Conservation (phyloP, 1,140 invertebrate species). For the Melitaea cinxia region DNA sequence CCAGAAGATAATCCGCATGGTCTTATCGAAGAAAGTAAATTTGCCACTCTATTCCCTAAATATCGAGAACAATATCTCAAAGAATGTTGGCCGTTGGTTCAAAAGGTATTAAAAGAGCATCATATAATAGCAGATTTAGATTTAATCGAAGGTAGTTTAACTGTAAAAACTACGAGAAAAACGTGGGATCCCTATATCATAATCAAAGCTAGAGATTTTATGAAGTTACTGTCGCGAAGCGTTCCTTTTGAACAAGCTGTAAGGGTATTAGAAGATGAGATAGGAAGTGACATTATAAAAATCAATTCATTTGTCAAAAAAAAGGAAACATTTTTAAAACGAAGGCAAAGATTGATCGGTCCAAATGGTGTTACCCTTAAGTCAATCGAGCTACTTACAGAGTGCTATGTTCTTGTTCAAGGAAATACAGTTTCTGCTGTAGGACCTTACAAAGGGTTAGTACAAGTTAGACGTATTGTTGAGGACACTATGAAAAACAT, state of each 20-base stretch:
- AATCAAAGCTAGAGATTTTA: conserved; percentile 97
- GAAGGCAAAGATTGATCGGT: conserved; percentile 96
- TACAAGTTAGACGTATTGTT: conserved; percentile 95
- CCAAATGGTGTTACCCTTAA: conserved; percentile 98
- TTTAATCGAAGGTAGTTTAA: conserved; percentile 97
- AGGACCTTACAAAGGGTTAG: conserved; percentile 96
- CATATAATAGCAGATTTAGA: conserved; percentile 95
- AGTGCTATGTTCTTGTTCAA: conserved; percentile 98
- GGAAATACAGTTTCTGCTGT: conserved; percentile 98
- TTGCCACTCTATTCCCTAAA: conserved; percentile 88
- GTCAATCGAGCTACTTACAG: conserved; percentile 98
- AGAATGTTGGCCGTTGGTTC: conserved; percentile 97
- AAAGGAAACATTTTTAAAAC: conserved; percentile 97
- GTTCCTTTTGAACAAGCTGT: conserved; percentile 98
- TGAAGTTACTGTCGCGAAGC: conserved; percentile 96
- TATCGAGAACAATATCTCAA: conserved; percentile 98
- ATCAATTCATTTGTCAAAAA: conserved; percentile 95
- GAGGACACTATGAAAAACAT: conserved; percentile 99
- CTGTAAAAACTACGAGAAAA: conserved; percentile 96
- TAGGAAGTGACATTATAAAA: conserved; percentile 98
- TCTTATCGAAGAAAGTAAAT: conserved; percentile 85
- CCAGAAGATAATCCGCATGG: conserved; percentile 95
- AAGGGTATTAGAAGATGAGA: conserved; percentile 93
- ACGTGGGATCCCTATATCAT: conserved; percentile 99
- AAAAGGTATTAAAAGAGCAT: conserved; percentile 91